phyloP scores from a whole-genome alignment of 2,888 invertebrate genomes.

The Ephialtes manifestator region DNA sequence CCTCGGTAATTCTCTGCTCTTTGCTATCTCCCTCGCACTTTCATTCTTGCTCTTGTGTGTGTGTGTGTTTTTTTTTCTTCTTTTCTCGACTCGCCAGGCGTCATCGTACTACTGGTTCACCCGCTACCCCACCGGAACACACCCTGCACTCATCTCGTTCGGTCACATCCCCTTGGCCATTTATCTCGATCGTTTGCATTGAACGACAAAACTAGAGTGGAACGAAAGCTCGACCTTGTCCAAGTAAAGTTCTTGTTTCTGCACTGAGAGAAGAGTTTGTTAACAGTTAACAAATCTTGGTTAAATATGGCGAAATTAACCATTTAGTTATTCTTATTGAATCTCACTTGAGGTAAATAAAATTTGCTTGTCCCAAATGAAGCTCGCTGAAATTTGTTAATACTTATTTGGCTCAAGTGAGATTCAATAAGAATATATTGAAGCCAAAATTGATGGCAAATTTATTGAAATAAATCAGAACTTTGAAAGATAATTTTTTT shows the following conservation, averaged over 20 bases:
- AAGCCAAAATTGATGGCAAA: too few relatives aligned
- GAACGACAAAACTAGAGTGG: constrained; percentile 60
- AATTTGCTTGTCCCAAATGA: too few relatives aligned
- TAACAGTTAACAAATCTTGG: too few relatives aligned
- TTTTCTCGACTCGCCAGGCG: constrained; percentile 44
- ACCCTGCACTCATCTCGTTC: constrained; percentile 69
- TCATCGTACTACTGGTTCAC: constrained; percentile 37
- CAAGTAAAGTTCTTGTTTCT: constrained; percentile 20
- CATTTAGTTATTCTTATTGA: too few relatives aligned
- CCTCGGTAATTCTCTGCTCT: constrained; percentile 72
- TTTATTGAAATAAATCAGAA: too few relatives aligned
- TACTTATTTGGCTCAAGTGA: too few relatives aligned
- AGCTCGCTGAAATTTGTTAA: too few relatives aligned
- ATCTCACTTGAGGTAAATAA: too few relatives aligned
- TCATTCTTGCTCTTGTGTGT: constrained; percentile 42
- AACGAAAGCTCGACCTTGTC: constrained; percentile 56
- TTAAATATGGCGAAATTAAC: too few relatives aligned
- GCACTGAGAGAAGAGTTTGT: neutral
- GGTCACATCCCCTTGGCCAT: constrained; percentile 78
- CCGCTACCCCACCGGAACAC: constrained; percentile 65
- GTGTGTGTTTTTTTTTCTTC: constrained; percentile 54
- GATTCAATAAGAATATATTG: too few relatives aligned
- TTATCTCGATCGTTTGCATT: constrained; percentile 85
- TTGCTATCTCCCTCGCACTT: constrained; percentile 58
- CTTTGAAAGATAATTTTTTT: too few relatives aligned